Evolutionary conservation across 92 coral and sea anemone species (phyloP), one percentile per base, ranked within the genome.

Genomic region (Epizoanthus rinbou): DNA sequence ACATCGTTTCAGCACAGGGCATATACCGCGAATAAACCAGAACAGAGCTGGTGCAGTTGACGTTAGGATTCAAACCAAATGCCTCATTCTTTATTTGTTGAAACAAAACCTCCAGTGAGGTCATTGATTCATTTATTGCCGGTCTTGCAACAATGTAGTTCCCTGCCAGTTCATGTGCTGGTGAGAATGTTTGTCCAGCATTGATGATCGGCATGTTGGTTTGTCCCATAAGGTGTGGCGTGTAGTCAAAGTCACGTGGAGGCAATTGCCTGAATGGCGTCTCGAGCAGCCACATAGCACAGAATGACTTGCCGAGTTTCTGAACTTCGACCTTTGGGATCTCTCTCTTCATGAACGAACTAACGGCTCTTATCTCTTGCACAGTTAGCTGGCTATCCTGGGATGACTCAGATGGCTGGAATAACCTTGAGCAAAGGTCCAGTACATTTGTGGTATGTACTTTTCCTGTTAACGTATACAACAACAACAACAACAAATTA

Each of bases 311-410:
- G 16, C 6, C 16, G 39, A 31, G 80, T 17, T 74, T 74, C 57
- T 74, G 80, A 54, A 47, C 65, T 11, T 62, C 80, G 6, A 56
- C 80, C 31, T 74, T 74, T 31, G 80, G 80, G n/a, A 74, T 18
- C 16, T 74, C 80, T 19, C 65, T 24, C 53, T 74, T 25, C 14
- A 56, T 52, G 63, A 74, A 74, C 43, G 18, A 56, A 56, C 65
- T 74, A 18, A 74, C 15, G 31, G 62, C 57, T 74, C 66, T 15
- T 74, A 56, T 52, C 57, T 74, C 80, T 56, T 74, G 64, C 2
- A 74, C 47, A 0, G 80, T 54, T 74, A 74, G 28, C 64, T 31
- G 28, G 23, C 64, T 4, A 33, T 53, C 64, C 35, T 56, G 64
- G 11, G 37, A 19, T 6, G 5, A 5, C 10, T 25, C 37, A 11